Evolutionary conservation across 2,888 invertebrate genomes (phyloP), one percentile per base, ranked within the genome.

Genomic region (Orthosia gothica): DNA sequence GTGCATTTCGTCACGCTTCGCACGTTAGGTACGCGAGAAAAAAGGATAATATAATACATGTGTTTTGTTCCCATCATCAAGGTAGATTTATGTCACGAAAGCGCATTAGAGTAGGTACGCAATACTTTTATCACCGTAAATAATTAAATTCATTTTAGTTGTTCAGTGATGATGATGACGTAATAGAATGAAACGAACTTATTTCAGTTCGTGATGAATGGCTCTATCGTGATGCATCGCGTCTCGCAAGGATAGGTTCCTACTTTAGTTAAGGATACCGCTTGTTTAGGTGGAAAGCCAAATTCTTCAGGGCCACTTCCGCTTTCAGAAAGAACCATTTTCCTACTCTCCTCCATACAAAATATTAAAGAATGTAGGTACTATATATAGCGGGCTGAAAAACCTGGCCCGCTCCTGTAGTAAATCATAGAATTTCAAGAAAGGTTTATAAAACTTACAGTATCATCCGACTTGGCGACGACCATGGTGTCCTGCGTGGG

Each of bases 401-500:
- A 40, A 40, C 7, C 9, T 40, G 40, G 9, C 40, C 9, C 40
- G 40, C 40, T 9, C 9, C 40, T 1, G 5, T 7, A 32, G 32
- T 32, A 32, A 32, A 40, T 40, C 40, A 40, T 40, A 40, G 1
- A 40, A 40, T 40, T 40, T 40, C 3, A 40, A 40, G 3, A 40
- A 40, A 7, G 32, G 7, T 32, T 40, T 15, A 57, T 20, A 32
- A 45, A 58, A 70, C 89, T 20, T 77, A 88, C 87, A 72, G 89
- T 88, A 54, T 90, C 91, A n/a, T 92, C 92, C 1, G 90, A 88
- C 59, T 89, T 91, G 45, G 95, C 89, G 3, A 96, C 92, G 12
- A 96, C 94, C 76, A 95, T 88, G 16, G 95, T 94, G 74, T 95
- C 94, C 69, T 91, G 91, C 0, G 94, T 93, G 20, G 94, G 90